Evolutionary conservation across 2,113 vertebrate species (phyloP), one percentile per base, ranked within the genome.

Genomic region (Sander vitreus): DNA sequence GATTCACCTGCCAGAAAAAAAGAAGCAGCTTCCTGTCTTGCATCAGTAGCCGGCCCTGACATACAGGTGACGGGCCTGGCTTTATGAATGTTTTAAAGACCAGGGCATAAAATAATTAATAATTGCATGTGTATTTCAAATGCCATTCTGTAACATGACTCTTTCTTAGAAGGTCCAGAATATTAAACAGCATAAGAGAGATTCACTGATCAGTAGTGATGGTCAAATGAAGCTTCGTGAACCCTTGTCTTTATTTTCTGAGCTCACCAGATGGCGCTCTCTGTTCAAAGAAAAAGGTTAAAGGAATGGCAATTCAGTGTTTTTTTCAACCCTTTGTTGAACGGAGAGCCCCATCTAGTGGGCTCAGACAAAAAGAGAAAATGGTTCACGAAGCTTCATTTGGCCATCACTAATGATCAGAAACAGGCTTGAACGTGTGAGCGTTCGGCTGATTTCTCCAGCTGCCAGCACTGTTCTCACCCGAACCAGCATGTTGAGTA

Each of bases 401-500:
- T 33, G 30, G 30, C 30, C 30, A 33, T 33, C 5, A 33, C 30
- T 33, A 33, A 2, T 27, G 27, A 27, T 71, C 27, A 76, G 15
- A 74, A 80, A 72, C 63, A 12, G 70, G 39, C 54, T 64, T 60
- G 23, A 53, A 25, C 66, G 33, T 39, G 23, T 10, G 12, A 57
- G 50, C 62, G 47, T 19, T 45, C 1, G 16, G 43, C 15, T 39
- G 25, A 16, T 36, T 76, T 62, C 48, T 65, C 14, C 2, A 36
- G 19, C 48, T 53, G 27, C 48, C 36, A 64, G 12, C 68, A 1
- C 25, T 19, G 47, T 13, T 59, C 30, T 53, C 30, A 72, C 47
- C 55, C 43, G 15, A 76, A 59, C 58, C 57, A 74, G 54, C 81
- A 66, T 62, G 54, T n/a, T 19, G 58, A 62, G 50, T 60, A 63